These are phyloP conservation scores for Liolophura sinensis DNA, from an alignment of 1,140 invertebrate genomes.

Conservation along the genomic window DNA sequence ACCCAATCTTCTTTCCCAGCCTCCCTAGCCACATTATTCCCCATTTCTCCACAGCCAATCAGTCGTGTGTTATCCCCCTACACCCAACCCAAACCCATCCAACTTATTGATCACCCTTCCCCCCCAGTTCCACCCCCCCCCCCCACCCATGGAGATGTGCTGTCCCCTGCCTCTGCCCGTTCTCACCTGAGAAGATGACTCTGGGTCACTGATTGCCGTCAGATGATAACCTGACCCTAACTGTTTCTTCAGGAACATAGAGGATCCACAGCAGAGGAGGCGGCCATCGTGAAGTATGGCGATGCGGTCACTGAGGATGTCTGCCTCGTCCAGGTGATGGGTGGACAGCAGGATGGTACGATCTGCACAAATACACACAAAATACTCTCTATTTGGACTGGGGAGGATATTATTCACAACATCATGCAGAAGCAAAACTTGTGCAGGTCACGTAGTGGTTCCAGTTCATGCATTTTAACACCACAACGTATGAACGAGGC, in stretches of 20 bases:
- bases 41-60: too few species aligned
- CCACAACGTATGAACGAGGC: too few species aligned
- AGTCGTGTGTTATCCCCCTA: too few species aligned
- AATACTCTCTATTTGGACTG: not conserved
- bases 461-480: too few species aligned
- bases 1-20: too few species aligned
- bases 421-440: not conserved
- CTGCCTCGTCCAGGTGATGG: slow-evolving; percentile 64
- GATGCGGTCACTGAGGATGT: slow-evolving; percentile 63
- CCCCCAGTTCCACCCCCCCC: too few species aligned
- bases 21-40: too few species aligned
- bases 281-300: slow-evolving; percentile 57
- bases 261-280: slow-evolving; percentile 47
- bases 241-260: slow-evolving; percentile 46
- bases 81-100: too few species aligned
- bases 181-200: slow-evolving; percentile 26
- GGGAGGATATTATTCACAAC: not conserved
- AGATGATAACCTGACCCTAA: slow-evolving; percentile 66
- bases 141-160: too few species aligned
- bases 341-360: slow-evolving; percentile 62
- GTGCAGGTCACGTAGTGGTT: too few species aligned
- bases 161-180: too few species aligned
- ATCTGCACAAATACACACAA: slow-evolving; percentile 46
- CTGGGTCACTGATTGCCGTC: slow-evolving; percentile 37
- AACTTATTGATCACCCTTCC: too few species aligned